These are phyloP conservation scores for Thysanoteuthis rhombus DNA, from an alignment of 2,888 invertebrate species.

Conservation along the genomic window DNA sequence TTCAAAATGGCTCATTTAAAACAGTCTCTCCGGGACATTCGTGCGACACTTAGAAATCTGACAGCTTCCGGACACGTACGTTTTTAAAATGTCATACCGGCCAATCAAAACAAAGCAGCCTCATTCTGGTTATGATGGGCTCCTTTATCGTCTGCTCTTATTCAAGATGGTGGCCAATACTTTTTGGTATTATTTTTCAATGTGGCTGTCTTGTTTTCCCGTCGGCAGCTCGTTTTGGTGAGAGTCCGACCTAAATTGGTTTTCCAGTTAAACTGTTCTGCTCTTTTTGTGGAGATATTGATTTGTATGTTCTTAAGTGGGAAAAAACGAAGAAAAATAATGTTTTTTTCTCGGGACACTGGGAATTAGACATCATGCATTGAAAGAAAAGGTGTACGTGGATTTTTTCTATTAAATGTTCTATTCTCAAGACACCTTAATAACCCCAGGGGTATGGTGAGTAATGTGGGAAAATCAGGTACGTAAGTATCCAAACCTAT, in stretches of 20 bases:
- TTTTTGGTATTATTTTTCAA: not conserved
- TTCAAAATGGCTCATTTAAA: not conserved
- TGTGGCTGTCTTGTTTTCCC: not conserved
- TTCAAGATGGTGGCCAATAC: not conserved
- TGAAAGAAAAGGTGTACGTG: not conserved
- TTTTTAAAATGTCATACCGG: not conserved
- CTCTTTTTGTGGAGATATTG: not conserved
- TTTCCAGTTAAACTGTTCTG: not conserved
- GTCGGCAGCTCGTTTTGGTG: not conserved
- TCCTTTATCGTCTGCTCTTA: not conserved
- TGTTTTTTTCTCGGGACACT: not conserved
- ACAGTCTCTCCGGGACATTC: not conserved
- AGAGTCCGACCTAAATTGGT: not conserved
- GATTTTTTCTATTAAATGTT: not conserved
- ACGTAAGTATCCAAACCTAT: too few relatives aligned
- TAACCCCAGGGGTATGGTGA: not conserved
- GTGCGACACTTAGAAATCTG: not conserved
- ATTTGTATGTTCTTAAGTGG: not conserved
- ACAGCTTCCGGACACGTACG: not conserved
- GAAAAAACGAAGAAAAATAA: not conserved
- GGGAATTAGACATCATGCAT: not conserved
- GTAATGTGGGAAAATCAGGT: too few relatives aligned
- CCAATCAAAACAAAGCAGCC: not conserved
- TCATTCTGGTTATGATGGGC: not conserved
- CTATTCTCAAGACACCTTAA: not conserved